Base-by-base conservation (phyloP, 2,113 vertebrate genomes). In the Megaleporinus macrocephalus region DNA sequence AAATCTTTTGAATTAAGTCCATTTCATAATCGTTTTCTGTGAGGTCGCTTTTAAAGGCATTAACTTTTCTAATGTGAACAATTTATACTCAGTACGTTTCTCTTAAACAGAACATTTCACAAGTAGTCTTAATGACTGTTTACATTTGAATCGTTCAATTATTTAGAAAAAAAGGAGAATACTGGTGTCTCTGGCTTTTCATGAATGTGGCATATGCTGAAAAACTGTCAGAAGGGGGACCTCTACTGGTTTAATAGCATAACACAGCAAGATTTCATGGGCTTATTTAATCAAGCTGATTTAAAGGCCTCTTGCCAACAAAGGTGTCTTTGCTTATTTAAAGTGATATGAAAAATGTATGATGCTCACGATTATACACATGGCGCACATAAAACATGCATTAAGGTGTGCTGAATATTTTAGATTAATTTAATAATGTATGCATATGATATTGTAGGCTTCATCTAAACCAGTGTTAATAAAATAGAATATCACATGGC, bases 151-250 rank as follows among this genome's bases (percentile, higher is more conserved):
- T 15, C 20, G 18, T 80, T n/a, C n/a, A 57, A 20, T 57, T 57
- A 22, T 5, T 20, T 14, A 57, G 55, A 9, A n/a, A 57, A 16
- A 9, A 57, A 57, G 2, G 5, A n/a, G n/a, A n/a, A n/a, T n/a
- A n/a, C n/a, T n/a, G n/a, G n/a, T n/a, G 36, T 44, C 41, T 20
- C 82, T 29, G 69, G 14, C 3, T 20, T 15, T 22, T 36, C 13
- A 55, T 51, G 22, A 70, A 29, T 26, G 33, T 47, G 53, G 47
- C 15, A 33, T 3, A n/a, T 61, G 24, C 71, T 55, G 26, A 41
- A 72, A 82, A 72, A 44, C 68, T 33, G 72, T 62, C 78, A 81
- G 84, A 82, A 86, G 69, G 27, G 82, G 80, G 82, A 65, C 78
- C 85, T 71, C 83, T 84, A 80, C 73, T 80, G 83, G 78, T 79